phyloP scores from a whole-genome alignment of 1,140 invertebrate genomes.

The Teleogryllus occipitalis region DNA sequence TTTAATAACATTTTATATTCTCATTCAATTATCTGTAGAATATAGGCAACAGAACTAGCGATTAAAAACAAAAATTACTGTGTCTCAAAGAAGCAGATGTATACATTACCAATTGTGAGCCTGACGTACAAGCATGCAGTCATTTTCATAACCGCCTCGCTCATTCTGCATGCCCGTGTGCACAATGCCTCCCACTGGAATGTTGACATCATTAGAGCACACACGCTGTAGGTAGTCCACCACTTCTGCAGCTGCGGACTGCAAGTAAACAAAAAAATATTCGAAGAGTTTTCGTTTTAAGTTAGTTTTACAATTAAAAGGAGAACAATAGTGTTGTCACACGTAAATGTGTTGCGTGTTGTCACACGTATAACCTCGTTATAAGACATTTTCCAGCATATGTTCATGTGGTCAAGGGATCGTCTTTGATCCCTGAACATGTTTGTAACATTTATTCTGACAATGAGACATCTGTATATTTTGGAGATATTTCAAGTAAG shows the following conservation, averaged over 20 bases:
- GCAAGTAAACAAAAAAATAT: neutral
- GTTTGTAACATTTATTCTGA: too few relatives aligned
- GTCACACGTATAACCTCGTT: too few relatives aligned
- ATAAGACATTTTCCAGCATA: too few relatives aligned
- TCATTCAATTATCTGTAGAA: too few relatives aligned
- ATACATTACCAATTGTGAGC: constrained; percentile 49
- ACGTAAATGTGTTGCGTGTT: too few relatives aligned
- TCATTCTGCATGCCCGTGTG: constrained; percentile 78
- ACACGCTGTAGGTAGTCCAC: constrained; percentile 61
- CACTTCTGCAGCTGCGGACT: constrained; percentile 52
- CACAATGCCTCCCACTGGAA: constrained; percentile 61
- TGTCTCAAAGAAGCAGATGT: neutral
- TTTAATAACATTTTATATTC: too few relatives aligned
- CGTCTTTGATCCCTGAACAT: too few relatives aligned
- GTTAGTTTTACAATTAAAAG: neutral
- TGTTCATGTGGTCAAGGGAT: too few relatives aligned
- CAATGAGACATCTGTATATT: too few relatives aligned
- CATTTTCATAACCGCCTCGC: constrained; percentile 72
- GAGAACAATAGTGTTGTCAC: too few relatives aligned
- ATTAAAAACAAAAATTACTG: neutral
- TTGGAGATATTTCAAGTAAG: too few relatives aligned
- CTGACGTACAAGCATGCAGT: constrained; percentile 67
- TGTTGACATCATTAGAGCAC: constrained; percentile 69
- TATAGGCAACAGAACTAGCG: too few relatives aligned
- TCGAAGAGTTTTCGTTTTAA: neutral